Evolutionary conservation across 2,113 vertebrate species (phyloP).

Genomic region (Circaetus cinerascens): DNA sequence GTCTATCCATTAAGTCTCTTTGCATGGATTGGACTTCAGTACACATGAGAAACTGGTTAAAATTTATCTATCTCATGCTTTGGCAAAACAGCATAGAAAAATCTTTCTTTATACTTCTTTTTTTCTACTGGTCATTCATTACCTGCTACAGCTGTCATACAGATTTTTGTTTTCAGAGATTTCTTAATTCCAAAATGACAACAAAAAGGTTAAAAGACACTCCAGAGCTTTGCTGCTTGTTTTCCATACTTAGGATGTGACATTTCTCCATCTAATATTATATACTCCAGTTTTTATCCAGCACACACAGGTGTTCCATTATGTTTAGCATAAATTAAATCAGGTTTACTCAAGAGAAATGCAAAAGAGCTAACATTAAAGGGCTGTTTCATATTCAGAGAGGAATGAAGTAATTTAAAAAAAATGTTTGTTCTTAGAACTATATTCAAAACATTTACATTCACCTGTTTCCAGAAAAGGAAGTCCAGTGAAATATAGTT

Average conservation of each 20-base stretch:
- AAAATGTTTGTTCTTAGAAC: neutral
- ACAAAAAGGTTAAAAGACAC: neutral
- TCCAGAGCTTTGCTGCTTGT: neutral
- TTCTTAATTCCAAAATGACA: neutral
- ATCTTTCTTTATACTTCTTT: neutral
- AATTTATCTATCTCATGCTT: neutral
- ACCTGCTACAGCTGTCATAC: neutral
- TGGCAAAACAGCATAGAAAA: neutral
- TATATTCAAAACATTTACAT: neutral
- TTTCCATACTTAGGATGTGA: neutral
- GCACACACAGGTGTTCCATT: conserved; percentile 21
- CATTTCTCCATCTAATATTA: neutral
- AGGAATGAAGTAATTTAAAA: neutral
- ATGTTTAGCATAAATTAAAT: conserved; percentile 50
- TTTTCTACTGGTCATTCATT: neutral
- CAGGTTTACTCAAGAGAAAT: conserved; percentile 21
- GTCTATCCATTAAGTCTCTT: neutral
- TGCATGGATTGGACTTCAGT: neutral
- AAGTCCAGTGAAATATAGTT: neutral
- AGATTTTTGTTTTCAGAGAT: neutral
- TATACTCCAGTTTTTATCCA: neutral
- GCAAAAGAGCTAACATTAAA: conserved; percentile 13
- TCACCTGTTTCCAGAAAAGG: neutral
- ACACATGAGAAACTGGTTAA: neutral
- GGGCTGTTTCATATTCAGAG: conserved; percentile 1